Percentiles rank a stretch among this genome's conserved stretches.
These are phyloP conservation scores for Dendronephthya gigantea DNA, from an alignment of 64 coral and sea anemone genomes.

Conservation along the genomic window DNA sequence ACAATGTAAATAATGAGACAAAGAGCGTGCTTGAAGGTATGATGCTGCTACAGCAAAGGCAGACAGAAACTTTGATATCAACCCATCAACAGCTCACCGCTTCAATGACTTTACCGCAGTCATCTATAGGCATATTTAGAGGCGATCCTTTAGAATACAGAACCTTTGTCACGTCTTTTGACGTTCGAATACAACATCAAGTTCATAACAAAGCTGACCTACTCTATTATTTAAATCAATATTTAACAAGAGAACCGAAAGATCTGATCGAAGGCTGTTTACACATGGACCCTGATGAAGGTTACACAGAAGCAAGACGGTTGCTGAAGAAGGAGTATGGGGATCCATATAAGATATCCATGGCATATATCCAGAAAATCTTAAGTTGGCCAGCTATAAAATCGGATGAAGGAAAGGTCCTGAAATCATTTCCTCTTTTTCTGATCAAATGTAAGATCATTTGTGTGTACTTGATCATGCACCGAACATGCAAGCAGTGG, in stretches of 20 bases:
- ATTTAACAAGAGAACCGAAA: not conserved
- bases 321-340: not conserved
- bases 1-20: not conserved
- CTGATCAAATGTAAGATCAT: slow-evolving; percentile 16
- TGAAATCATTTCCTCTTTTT: not conserved
- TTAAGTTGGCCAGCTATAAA: not conserved
- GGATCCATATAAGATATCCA: not conserved
- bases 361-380: not conserved
- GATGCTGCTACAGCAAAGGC: not conserved
- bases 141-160: not conserved
- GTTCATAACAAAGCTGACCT: not conserved
- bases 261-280: slow-evolving; percentile 4
- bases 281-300: not conserved
- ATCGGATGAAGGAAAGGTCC: not conserved
- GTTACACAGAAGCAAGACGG: slow-evolving; percentile 5
- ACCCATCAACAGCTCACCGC: not conserved
- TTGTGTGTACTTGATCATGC: slow-evolving; percentile 21
- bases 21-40: not conserved
- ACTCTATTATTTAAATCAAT: not conserved
- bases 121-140: not conserved
- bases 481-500: slow-evolving; percentile 18
- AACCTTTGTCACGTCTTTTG: not conserved
- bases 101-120: not conserved
- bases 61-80: not conserved
- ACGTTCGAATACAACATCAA: not conserved